phyloP scores from a whole-genome alignment of 1,140 invertebrate species.

The Lutraria rhynchaena region DNA sequence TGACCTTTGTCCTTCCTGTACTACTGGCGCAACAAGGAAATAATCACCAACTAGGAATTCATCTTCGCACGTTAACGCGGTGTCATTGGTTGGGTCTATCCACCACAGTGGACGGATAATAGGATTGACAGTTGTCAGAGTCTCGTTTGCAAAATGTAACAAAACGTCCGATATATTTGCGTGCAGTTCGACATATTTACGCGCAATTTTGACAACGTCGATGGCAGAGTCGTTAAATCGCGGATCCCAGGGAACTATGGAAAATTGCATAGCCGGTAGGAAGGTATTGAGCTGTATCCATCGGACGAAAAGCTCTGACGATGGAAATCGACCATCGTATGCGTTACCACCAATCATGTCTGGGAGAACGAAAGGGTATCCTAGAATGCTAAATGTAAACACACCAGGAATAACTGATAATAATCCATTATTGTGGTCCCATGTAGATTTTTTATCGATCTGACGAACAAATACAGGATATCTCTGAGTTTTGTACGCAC shows the following conservation, averaged over 20 bases:
- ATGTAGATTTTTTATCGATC: slow-evolving; percentile 92
- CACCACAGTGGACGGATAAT: slow-evolving; percentile 94
- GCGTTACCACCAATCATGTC: slow-evolving; percentile 98
- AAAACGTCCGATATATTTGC: slow-evolving; percentile 83
- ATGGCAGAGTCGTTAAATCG: slow-evolving; percentile 86
- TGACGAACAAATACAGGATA: slow-evolving; percentile 92
- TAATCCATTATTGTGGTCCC: slow-evolving; percentile 91
- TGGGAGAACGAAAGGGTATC: slow-evolving; percentile 93
- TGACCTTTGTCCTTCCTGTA: slow-evolving; percentile 85
- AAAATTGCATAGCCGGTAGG: slow-evolving; percentile 94
- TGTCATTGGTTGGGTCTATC: slow-evolving; percentile 90
- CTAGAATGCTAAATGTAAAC: slow-evolving; percentile 91
- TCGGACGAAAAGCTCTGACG: slow-evolving; percentile 92
- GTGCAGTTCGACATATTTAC: slow-evolving; percentile 87
- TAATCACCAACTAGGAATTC: slow-evolving; percentile 92
- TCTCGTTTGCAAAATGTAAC: slow-evolving; percentile 63
- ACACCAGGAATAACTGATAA: slow-evolving; percentile 91
- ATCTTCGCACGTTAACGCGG: slow-evolving; percentile 90
- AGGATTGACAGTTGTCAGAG: slow-evolving; percentile 67
- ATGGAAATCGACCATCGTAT: slow-evolving; percentile 84
- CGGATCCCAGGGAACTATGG: slow-evolving; percentile 91
- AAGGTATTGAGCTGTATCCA: slow-evolving; percentile 94
- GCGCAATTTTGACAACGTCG: slow-evolving; percentile 85
- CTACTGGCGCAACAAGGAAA: slow-evolving; percentile 92
- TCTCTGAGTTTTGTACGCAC: slow-evolving; percentile 90